These are phyloP conservation scores for Papio anubis DNA, from an alignment of 2,113 vertebrate species.

Conservation along the genomic window DNA sequence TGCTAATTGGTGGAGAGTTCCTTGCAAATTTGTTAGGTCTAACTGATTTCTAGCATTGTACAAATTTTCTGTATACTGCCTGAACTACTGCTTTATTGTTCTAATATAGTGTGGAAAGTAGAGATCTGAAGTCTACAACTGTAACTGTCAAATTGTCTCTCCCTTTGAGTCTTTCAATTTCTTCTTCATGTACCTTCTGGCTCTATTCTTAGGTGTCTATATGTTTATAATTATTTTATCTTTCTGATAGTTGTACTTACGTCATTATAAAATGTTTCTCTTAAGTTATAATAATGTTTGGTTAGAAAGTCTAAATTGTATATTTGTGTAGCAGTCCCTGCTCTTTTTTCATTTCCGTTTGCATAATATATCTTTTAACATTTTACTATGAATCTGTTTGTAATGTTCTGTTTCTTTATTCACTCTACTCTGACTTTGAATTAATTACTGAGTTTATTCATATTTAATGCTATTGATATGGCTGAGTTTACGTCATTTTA, in stretches of 20 bases:
- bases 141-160: too few relatives aligned
- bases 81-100: not conserved
- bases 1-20: not conserved
- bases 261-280: too few relatives aligned
- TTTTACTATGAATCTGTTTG: not conserved
- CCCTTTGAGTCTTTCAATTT: too few relatives aligned
- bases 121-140: not conserved
- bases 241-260: too few relatives aligned
- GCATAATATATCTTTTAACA: not conserved
- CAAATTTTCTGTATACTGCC: not conserved
- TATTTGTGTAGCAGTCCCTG: not conserved
- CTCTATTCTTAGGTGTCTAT: too few relatives aligned
- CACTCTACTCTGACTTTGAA: not conserved
- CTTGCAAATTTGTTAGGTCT: too few relatives aligned
- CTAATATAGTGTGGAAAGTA: not conserved
- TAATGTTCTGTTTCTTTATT: not conserved
- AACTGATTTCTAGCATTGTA: not conserved
- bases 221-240: too few relatives aligned
- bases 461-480: not conserved
- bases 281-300: not conserved
- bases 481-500: not conserved
- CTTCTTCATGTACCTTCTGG: too few relatives aligned
- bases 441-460: not conserved
- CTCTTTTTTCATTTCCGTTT: not conserved
- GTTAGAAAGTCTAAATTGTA: not conserved